Percentiles rank a stretch among this genome's conserved stretches.
Conservation (phyloP, 2,888 invertebrate species). For the Tipula confusa region DNA sequence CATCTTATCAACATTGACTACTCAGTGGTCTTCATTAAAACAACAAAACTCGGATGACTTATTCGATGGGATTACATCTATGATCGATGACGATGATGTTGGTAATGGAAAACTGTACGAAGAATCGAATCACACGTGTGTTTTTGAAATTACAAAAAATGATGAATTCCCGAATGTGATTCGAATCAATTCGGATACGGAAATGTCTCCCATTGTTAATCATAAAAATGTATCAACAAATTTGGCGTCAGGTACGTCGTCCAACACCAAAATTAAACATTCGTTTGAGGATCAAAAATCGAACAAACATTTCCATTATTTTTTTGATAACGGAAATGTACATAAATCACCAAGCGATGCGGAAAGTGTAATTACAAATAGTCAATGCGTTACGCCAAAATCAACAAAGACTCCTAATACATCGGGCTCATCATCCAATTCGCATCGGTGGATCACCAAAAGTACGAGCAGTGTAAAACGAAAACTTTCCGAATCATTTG, state of each 20-base stretch:
- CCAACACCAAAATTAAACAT: neutral
- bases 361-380: neutral
- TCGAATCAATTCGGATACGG: neutral
- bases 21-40: neutral
- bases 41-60: neutral
- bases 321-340: neutral
- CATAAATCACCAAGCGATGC: neutral
- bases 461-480: neutral
- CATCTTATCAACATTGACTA: neutral
- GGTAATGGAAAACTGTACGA: neutral
- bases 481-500: neutral
- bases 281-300: neutral
- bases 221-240: neutral
- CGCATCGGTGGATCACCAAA: neutral
- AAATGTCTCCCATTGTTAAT: slow-evolving; percentile 28
- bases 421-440: neutral
- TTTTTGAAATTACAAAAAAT: slow-evolving; percentile 30
- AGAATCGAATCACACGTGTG: neutral
- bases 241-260: too few relatives aligned
- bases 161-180: slow-evolving; percentile 27
- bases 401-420: neutral
- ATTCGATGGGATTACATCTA: neutral
- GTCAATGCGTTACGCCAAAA: neutral
- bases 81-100: neutral
- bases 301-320: neutral